A percentile compares a stretch with the other conserved stretches of the same genome.
Evolutionary conservation across 2,888 invertebrate species (phyloP).

Genomic region (Oxytorus armatus): DNA sequence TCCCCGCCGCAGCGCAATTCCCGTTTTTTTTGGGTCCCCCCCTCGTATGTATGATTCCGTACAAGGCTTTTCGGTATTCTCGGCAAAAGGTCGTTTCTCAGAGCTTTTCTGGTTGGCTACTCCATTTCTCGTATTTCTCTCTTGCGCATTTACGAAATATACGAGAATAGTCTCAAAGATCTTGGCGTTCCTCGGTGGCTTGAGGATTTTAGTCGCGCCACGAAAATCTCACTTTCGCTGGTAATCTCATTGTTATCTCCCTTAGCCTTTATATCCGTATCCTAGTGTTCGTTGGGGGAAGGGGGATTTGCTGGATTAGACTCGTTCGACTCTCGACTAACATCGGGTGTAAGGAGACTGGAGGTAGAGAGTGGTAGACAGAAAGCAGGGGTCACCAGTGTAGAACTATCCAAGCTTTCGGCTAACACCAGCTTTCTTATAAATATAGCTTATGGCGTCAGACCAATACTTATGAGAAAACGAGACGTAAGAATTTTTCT

Average conservation of each 20-base stretch:
- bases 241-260: slow-evolving; percentile 60
- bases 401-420: slow-evolving; percentile 30
- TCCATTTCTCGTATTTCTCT: slow-evolving; percentile 1
- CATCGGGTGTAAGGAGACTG: slow-evolving; percentile 13
- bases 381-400: not conserved
- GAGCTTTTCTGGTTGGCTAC: slow-evolving; percentile 22
- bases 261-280: slow-evolving; percentile 40
- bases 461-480: not conserved
- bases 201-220: slow-evolving; percentile 34
- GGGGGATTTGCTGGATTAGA: slow-evolving; percentile 34
- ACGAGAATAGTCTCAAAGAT: not conserved
- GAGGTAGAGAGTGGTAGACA: not conserved
- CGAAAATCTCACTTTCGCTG: slow-evolving; percentile 53
- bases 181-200: slow-evolving; percentile 24
- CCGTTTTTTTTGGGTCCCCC: too few species aligned
- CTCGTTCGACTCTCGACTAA: slow-evolving; percentile 33
- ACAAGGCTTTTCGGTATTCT: slow-evolving; percentile 14
- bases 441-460: not conserved
- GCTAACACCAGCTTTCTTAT: slow-evolving; percentile 6
- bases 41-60: not conserved
- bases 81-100: slow-evolving; percentile 8
- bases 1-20: too few species aligned
- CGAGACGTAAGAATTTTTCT: slow-evolving; percentile 30
- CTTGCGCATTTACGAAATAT: slow-evolving; percentile 5
- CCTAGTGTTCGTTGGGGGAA: slow-evolving; percentile 15